phyloP scores from a whole-genome alignment of 1,140 invertebrate species.

The Drosophila jambulina region DNA sequence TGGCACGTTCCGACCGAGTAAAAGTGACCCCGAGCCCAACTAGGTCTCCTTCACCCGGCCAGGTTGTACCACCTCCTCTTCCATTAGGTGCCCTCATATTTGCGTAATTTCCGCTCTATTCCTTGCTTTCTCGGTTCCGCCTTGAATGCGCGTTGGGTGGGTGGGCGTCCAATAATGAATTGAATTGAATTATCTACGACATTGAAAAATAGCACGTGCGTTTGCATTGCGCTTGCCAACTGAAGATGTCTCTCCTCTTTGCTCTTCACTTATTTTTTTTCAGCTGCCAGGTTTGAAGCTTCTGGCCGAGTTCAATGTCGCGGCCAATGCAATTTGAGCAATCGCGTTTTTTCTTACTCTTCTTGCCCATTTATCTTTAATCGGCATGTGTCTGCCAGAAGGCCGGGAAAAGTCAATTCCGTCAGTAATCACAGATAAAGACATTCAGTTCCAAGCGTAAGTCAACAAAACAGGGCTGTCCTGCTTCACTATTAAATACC shows the following conservation, averaged over 20 bases:
- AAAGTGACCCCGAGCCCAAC: constrained; percentile 36
- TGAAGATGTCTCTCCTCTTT: constrained; percentile 27
- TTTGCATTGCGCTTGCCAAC: constrained; percentile 56
- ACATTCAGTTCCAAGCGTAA: neutral
- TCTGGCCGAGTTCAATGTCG: constrained; percentile 46
- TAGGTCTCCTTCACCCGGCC: constrained; percentile 6
- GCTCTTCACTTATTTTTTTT: constrained; percentile 20
- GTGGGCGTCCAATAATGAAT: constrained; percentile 20
- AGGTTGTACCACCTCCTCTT: neutral
- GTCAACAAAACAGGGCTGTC: neutral
- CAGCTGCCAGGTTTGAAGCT: constrained; percentile 27
- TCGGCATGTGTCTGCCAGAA: constrained; percentile 21
- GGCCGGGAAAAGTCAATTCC: constrained; percentile 26
- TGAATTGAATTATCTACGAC: constrained; percentile 31
- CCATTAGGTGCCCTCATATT: constrained; percentile 10
- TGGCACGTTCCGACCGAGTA: constrained; percentile 37
- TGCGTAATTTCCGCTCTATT: constrained; percentile 48
- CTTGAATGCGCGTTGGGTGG: constrained; percentile 4
- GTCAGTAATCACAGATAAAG: neutral
- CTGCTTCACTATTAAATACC: neutral
- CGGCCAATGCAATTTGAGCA: constrained; percentile 29
- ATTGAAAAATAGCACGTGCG: constrained; percentile 73
- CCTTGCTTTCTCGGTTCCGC: constrained; percentile 56
- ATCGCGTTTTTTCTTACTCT: constrained; percentile 11
- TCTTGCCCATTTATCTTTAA: constrained; percentile 43